Evolutionary conservation across 2,888 invertebrate species (phyloP).

Genomic region (Cosmia pyralina): DNA sequence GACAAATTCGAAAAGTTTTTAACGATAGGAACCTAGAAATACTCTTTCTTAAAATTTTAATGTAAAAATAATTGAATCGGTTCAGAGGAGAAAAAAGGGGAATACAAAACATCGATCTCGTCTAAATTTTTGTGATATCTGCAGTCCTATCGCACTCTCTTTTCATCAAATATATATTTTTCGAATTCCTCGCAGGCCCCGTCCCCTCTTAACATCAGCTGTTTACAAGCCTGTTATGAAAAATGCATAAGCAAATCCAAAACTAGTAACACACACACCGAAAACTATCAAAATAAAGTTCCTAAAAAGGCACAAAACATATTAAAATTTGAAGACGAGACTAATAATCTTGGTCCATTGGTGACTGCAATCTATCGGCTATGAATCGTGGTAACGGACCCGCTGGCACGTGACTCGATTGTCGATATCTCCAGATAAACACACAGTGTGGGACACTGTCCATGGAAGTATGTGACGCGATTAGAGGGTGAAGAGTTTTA

Average conservation of each 20-base stretch:
- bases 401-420: slow-evolving; percentile 54
- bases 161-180: no score
- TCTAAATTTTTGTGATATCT: no score
- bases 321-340: slow-evolving; percentile 37
- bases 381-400: slow-evolving; percentile 62
- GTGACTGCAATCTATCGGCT: slow-evolving; percentile 55
- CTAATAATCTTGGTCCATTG: slow-evolving; percentile 55
- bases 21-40: no score
- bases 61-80: no score
- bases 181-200: no score
- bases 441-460: slow-evolving; percentile 3
- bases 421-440: slow-evolving; percentile 45
- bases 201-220: no score
- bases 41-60: no score
- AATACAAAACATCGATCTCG: no score
- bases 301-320: slow-evolving; percentile 13
- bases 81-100: no score
- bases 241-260: not conserved
- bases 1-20: no score
- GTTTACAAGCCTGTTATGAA: not conserved
- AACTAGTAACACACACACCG: not conserved
- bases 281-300: not conserved
- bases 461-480: slow-evolving; percentile 31
- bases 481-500: slow-evolving; percentile 40
- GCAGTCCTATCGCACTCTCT: no score